Evolutionary conservation across 2,888 invertebrate species (phyloP), one percentile per base, ranked within the genome.

Genomic region (Phortica magna): DNA sequence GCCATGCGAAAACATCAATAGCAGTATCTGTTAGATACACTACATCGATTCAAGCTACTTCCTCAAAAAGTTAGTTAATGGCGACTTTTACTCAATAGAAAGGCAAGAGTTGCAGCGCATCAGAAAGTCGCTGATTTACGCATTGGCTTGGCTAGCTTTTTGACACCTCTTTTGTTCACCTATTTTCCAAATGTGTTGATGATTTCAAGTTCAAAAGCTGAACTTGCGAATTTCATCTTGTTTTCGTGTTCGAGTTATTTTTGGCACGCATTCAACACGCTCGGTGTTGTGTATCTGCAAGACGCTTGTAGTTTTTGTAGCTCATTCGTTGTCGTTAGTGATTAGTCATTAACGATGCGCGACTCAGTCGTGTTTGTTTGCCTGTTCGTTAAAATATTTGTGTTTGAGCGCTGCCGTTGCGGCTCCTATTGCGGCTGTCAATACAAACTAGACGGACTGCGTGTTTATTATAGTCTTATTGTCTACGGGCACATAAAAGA

Each of bases 191-290:
- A 31, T 31, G 31, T 31, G 48, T 55, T 67, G 67, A 67, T 67
- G 48, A 7, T 87, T 85, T 88, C 88, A 85, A 85, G 88, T 87
- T 88, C 87, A 85, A 78, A 77, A 75, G 73, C 48, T 88, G 85
- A 88, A 85, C 87, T 87, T 85, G 87, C 88, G 55, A 83, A 88
- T 83, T 79, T 83, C 22, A 19, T 19, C n/a, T 55, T 55, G 55
- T 59, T 59, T 48, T 9, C 48, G 48, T 48, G 9, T 48, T 48
- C 7, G 48, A 48, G 2, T 48, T 59, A 17, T 59, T 10, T 59
- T 59, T 61, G 39, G 67, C 42, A n/a, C 39, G 67, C 42, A 41
- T 43, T 22, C 12, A 31, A 19, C 43, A 7, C 22, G 53, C 48
- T 19, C 9, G 9, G 31, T 65, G 22, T 14, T 39, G 67, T 41